Conservation (phyloP, 2,888 invertebrate species). For the Mesorhabditis spiculigera region DNA sequence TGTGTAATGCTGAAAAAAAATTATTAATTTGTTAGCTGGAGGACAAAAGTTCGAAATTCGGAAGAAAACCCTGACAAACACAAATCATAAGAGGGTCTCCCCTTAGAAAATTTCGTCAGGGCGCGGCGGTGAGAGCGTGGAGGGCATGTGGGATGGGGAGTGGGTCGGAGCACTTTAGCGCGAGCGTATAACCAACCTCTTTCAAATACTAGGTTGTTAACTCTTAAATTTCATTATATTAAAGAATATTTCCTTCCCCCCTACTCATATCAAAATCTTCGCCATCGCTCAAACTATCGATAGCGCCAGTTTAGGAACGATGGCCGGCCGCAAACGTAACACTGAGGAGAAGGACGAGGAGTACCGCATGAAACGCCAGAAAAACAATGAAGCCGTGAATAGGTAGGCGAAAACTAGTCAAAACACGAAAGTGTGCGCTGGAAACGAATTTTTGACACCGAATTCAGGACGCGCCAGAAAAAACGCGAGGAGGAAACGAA, state of each 20-base stretch:
- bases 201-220: not conserved
- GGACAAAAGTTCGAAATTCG: no score
- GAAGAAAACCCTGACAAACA: no score
- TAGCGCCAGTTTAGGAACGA: not conserved
- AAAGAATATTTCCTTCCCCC: not conserved
- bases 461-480: slow-evolving; percentile 50
- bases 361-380: slow-evolving; percentile 48
- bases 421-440: not conserved
- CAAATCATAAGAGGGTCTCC: no score
- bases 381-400: slow-evolving; percentile 57
- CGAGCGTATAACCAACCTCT: not conserved
- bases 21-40: no score
- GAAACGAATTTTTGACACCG: not conserved
- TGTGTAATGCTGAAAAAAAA: no score
- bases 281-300: no score
- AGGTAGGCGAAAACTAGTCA: slow-evolving; percentile 17
- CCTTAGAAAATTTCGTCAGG: slow-evolving; percentile 1
- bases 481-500: slow-evolving; percentile 55
- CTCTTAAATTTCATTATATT: not conserved
- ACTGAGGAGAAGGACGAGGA: slow-evolving; percentile 29
- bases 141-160: no score
- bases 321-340: not conserved
- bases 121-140: not conserved
- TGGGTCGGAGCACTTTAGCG: not conserved
- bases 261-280: no score